Percentiles rank a stretch among this genome's conserved stretches.
These are phyloP conservation scores for Bos javanicus DNA, from an alignment of 2,113 vertebrate species.

Conservation along the genomic window DNA sequence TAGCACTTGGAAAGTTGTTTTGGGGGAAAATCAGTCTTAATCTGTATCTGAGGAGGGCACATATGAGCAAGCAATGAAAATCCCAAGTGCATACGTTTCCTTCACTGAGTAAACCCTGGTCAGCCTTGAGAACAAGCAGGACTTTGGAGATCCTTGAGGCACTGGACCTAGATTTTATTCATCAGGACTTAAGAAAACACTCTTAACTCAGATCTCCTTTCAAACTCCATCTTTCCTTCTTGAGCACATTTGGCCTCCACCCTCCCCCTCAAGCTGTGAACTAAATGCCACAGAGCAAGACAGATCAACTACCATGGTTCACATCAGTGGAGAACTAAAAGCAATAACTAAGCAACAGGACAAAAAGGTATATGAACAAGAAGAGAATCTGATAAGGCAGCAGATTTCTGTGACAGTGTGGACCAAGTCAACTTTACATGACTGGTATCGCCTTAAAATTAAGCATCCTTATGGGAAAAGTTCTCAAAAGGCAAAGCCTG, in stretches of 20 bases:
- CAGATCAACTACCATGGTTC: neutral
- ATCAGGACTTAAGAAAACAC: neutral
- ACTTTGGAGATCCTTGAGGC: neutral
- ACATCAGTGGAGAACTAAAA: neutral
- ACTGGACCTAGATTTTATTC: neutral
- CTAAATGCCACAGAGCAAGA: neutral
- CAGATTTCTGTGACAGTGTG: neutral
- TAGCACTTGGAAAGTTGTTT: neutral
- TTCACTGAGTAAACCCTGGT: neutral
- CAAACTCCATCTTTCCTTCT: neutral
- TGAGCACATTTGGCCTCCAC: neutral
- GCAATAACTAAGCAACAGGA: neutral
- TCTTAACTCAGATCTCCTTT: neutral
- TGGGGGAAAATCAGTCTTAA: neutral
- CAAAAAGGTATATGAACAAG: neutral
- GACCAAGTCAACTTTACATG: neutral
- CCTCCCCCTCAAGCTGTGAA: neutral
- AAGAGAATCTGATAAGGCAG: neutral
- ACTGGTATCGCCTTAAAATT: neutral
- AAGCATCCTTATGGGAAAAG: neutral
- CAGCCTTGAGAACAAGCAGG: neutral
- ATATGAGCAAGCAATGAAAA: neutral
- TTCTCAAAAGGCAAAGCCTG: neutral
- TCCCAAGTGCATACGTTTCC: accelerated
- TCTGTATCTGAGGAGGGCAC: too few species aligned